Percentiles rank a stretch among this genome's conserved stretches.
These are phyloP conservation scores for Stegodyphus dumicola DNA, from an alignment of 1,140 invertebrate genomes.

Conservation along the genomic window DNA sequence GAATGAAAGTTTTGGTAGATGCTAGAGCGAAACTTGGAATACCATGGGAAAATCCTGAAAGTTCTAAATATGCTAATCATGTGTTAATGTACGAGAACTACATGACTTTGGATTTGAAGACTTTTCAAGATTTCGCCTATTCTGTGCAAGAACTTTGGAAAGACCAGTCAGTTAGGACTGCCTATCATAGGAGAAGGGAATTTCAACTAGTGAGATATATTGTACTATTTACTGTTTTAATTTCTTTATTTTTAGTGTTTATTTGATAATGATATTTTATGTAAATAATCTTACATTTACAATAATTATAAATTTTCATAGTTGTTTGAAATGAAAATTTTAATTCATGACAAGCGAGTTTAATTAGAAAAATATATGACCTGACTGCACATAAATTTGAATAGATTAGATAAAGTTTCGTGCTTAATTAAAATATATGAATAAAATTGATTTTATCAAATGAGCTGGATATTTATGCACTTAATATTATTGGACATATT, in stretches of 20 bases:
- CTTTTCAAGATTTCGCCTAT: conserved; percentile 86
- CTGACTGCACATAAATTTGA: no score
- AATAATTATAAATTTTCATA: background rate
- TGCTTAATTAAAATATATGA: no score
- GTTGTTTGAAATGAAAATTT: no score
- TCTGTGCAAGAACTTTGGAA: conserved; percentile 86
- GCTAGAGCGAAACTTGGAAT: conserved; percentile 92
- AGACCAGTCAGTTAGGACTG: conserved; percentile 87
- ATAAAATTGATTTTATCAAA: no score
- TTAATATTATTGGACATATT: no score
- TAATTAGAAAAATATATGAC: no score
- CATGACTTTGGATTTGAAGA: conserved; percentile 78
- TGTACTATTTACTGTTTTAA: background rate
- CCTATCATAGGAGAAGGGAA: conserved; percentile 91
- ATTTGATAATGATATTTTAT: background rate
- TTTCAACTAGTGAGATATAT: conserved; percentile 88
- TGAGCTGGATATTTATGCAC: no score
- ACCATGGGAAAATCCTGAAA: conserved; percentile 86
- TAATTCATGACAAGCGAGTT: no score
- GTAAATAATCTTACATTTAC: background rate
- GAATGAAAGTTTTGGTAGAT: conserved; percentile 95
- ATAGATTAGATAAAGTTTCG: no score
- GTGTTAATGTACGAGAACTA: conserved; percentile 72
- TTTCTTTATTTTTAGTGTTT: background rate
- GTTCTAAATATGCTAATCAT: conserved; percentile 78